A percentile compares a stretch with the other conserved stretches of the same genome.
Conservation (phyloP, 2,797 vertebrate genomes). For the Xiphophorus birchmanni region DNA sequence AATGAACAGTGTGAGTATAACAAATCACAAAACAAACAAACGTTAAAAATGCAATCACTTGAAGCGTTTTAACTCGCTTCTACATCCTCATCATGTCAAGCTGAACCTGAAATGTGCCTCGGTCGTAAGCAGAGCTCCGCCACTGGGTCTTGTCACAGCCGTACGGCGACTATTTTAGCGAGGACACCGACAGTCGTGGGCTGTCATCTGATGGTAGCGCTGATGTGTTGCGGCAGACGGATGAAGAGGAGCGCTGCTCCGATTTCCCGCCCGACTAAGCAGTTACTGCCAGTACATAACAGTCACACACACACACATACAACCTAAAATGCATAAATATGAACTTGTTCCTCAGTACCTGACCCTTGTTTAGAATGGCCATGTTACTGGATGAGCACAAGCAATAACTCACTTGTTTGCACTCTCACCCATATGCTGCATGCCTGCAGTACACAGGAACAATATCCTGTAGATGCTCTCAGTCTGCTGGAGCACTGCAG, state of each 20-base stretch:
- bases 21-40: background rate
- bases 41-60: background rate
- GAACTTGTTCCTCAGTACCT: conserved; percentile 1
- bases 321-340: background rate
- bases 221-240: conserved; percentile 68
- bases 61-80: background rate
- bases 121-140: conserved; percentile 74
- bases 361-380: conserved; percentile 23
- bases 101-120: conserved; percentile 61
- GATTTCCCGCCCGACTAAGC: conserved; percentile 15
- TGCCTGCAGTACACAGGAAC: conserved; percentile 10
- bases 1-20: background rate
- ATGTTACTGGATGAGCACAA: conserved; percentile 3
- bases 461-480: conserved; percentile 8
- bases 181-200: conserved; percentile 68
- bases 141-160: conserved; percentile 63
- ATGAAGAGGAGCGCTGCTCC: conserved; percentile 4
- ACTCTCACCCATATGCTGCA: conserved; percentile 12
- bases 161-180: conserved; percentile 77
- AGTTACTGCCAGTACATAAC: conserved; percentile 17
- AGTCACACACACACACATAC: background rate
- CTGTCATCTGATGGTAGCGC: conserved; percentile 73
- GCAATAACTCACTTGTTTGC: conserved; percentile 2
- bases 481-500: conserved; percentile 31
- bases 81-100: conserved; percentile 5